Percentiles rank a stretch among this genome's conserved stretches.
phyloP scores from a whole-genome alignment of 2,113 vertebrate species.

The Xenopus borealis region DNA sequence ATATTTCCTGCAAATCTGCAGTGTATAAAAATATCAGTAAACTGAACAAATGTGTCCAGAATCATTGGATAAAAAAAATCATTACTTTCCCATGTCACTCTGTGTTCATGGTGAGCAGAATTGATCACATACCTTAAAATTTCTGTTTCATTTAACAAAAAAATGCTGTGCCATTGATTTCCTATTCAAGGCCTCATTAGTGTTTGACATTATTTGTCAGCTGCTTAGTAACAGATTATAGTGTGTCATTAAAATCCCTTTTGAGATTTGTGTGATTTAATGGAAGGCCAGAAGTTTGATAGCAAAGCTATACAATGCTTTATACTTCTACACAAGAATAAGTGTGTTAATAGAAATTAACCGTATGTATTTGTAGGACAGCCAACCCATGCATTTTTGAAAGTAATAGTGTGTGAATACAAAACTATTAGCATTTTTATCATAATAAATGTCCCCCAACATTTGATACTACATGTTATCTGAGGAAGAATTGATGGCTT shows the following conservation, averaged over 20 bases:
- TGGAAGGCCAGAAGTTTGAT: constrained; percentile 28
- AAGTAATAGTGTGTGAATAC: too few species aligned
- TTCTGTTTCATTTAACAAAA: constrained; percentile 40
- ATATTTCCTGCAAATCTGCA: too few species aligned
- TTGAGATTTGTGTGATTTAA: constrained; percentile 40
- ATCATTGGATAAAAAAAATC: neutral
- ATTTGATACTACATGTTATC: too few species aligned
- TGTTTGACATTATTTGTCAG: constrained; percentile 50
- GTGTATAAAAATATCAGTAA: neutral
- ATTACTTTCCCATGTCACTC: neutral
- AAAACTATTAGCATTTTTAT: too few species aligned
- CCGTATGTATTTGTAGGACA: too few species aligned
- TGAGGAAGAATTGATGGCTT: too few species aligned
- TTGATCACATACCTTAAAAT: constrained; percentile 36
- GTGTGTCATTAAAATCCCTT: constrained; percentile 31
- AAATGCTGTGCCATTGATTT: constrained; percentile 55
- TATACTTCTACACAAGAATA: too few species aligned
- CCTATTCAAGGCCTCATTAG: constrained; percentile 48
- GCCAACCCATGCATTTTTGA: too few species aligned
- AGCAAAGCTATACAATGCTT: constrained; percentile 28
- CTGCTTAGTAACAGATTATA: constrained; percentile 51
- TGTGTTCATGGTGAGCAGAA: constrained; percentile 11
- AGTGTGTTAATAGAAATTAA: too few species aligned
- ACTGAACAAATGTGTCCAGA: constrained; percentile 6
- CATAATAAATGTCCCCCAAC: too few species aligned